A percentile compares a stretch with the other conserved stretches of the same genome.
These are phyloP conservation scores for Chrysemys picta DNA, from an alignment of 2,113 vertebrate species.

Conservation along the genomic window DNA sequence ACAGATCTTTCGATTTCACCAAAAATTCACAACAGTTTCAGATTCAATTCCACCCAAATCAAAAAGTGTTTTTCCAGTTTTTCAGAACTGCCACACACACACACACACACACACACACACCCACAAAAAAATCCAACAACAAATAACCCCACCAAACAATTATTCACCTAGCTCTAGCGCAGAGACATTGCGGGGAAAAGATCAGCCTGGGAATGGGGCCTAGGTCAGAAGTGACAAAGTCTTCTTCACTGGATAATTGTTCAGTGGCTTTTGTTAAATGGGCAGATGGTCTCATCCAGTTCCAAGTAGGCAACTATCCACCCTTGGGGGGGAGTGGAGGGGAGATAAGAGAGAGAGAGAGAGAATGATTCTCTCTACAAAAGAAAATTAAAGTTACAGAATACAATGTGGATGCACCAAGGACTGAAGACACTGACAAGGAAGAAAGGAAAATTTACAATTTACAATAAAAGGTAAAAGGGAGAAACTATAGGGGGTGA, in stretches of 20 bases:
- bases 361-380: rapidly evolving
- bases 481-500: not conserved
- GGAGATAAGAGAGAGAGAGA: not conserved
- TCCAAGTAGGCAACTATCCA: not conserved
- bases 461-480: not conserved
- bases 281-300: not conserved
- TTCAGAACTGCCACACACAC: too few relatives aligned
- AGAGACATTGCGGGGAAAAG: conserved; percentile 1
- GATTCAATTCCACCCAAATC: too few relatives aligned
- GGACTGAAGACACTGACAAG: too few relatives aligned
- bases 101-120: too few relatives aligned
- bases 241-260: not conserved
- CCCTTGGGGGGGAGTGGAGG: not conserved
- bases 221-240: not conserved
- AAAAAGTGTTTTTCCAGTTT: too few relatives aligned
- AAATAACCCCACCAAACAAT: not conserved
- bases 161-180: not conserved
- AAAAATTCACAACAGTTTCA: too few relatives aligned
- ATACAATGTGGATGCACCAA: too few relatives aligned
- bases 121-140: not conserved
- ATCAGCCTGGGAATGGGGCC: not conserved
- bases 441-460: too few relatives aligned
- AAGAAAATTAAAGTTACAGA: not conserved
- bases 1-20: too few relatives aligned
- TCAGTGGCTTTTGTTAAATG: not conserved